Evolutionary conservation across 2,797 vertebrate species (phyloP), one percentile per base, ranked within the genome.

Genomic region (Myripristis jacobus): DNA sequence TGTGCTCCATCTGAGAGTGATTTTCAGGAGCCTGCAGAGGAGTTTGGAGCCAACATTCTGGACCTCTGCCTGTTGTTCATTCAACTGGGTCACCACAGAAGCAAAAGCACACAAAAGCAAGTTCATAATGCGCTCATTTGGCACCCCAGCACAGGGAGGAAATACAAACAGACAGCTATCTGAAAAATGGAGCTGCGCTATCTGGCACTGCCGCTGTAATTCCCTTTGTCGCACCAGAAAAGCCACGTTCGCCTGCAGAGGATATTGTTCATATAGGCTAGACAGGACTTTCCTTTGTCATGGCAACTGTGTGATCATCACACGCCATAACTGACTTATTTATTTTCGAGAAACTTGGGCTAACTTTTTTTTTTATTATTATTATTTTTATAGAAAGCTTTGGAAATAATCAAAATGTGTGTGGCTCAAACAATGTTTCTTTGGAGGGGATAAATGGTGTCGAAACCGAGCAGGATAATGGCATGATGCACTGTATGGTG

Each of bases 101-200:
- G 67, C 81, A 81, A 73, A 87, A 75, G 70, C 79, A 55, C 83
- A 89, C 77, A 89, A 89, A 88, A 84, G 78, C 85, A 80, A 84
- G 80, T 89, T 89, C 79, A 75, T 88, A 82, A 89, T 78, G 80
- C 87, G 74, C 83, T 90, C 75, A 86, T 90, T 89, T 90, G 89
- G 88, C 84, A 80, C 74, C 75, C 84, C 76, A 61, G 68, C 81
- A 80, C 77, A 79, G 74, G 76, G 72, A 78, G 76, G 76, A 85
- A 88, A 91, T 71, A 71, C 79, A 89, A 82, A 88, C 80, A 87
- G 87, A 85, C 75, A 78, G 81, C 56, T 65, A 88, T 88, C 83
- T 81, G 79, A 90, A 85, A 81, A 82, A 84, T 83, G 61, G 68
- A 85, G 82, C 78, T 53, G 13, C 38, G 21, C 75, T 81, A 66